Percentiles rank a stretch among this genome's conserved stretches.
phyloP scores from a whole-genome alignment of 1,140 invertebrate species.

The Homalodisca vitripennis region DNA sequence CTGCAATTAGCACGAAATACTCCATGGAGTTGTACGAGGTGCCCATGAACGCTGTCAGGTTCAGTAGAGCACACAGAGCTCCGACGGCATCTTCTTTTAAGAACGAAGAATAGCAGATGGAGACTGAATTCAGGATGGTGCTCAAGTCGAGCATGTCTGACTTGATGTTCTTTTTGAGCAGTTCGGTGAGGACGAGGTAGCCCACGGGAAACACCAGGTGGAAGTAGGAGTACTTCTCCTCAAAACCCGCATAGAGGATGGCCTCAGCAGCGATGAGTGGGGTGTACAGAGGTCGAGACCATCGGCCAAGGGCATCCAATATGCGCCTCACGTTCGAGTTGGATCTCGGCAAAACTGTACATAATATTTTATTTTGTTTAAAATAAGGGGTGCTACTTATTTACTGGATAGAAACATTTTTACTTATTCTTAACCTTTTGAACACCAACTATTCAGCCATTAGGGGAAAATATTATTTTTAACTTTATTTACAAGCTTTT shows the following conservation, averaged over 20 bases:
- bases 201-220: neutral
- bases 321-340: neutral
- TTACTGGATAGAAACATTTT: too few relatives aligned
- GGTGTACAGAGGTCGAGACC: neutral
- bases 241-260: neutral
- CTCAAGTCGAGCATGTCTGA: neutral
- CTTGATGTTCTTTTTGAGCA: neutral
- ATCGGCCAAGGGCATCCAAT: neutral
- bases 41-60: neutral
- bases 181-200: neutral
- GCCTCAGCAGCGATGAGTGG: neutral
- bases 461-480: too few relatives aligned
- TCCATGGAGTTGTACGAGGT: neutral
- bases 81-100: neutral
- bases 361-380: neutral
- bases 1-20: neutral
- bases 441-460: too few relatives aligned
- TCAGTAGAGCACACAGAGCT: neutral
- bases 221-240: neutral
- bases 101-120: neutral
- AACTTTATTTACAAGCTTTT: too few relatives aligned
- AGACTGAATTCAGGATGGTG: neutral
- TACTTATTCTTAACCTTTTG: too few relatives aligned
- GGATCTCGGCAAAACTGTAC: neutral
- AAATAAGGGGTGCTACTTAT: too few relatives aligned